These are phyloP conservation scores for Willisornis vidua DNA, from an alignment of 2,113 vertebrate species.

Conservation along the genomic window DNA sequence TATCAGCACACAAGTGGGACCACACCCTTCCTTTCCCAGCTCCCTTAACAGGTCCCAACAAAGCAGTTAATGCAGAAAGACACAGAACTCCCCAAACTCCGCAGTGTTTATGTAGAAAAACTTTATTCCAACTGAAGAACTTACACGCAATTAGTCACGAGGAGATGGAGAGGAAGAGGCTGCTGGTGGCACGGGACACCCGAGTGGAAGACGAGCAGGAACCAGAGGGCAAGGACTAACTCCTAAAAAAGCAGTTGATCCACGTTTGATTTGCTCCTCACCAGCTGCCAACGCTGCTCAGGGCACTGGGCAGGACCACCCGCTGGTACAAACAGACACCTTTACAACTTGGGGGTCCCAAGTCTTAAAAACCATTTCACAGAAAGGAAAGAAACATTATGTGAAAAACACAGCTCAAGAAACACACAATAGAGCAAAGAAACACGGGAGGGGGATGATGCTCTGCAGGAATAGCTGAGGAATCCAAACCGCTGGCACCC, in stretches of 20 bases:
- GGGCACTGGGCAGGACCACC: conserved; percentile 14
- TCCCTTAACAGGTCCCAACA: not conserved
- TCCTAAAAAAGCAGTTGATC: conserved; percentile 39
- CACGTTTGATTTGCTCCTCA: conserved; percentile 39
- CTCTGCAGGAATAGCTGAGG: conserved; percentile 7
- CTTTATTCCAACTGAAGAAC: conserved; percentile 81
- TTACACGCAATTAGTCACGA: conserved; percentile 70
- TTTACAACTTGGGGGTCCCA: conserved; percentile 70
- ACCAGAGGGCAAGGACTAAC: conserved; percentile 63
- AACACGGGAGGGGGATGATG: not conserved
- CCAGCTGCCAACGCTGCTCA: conserved; percentile 51
- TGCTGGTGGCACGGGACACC: conserved; percentile 72
- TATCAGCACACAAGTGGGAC: not conserved
- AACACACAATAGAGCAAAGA: conserved; percentile 67
- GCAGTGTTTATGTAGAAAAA: conserved; percentile 74
- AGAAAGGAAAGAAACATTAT: conserved; percentile 75
- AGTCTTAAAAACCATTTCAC: conserved; percentile 76
- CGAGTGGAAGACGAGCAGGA: conserved; percentile 61
- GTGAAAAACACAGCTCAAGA: conserved; percentile 73
- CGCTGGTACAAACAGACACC: conserved; percentile 61
- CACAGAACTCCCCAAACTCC: not conserved
- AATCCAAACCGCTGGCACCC: not conserved
- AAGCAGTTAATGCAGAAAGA: not conserved
- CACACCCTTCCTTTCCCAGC: not conserved
- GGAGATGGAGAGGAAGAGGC: conserved; percentile 69